These are phyloP conservation scores for Oceanodroma tethys DNA, from an alignment of 2,113 vertebrate genomes.

Conservation along the genomic window DNA sequence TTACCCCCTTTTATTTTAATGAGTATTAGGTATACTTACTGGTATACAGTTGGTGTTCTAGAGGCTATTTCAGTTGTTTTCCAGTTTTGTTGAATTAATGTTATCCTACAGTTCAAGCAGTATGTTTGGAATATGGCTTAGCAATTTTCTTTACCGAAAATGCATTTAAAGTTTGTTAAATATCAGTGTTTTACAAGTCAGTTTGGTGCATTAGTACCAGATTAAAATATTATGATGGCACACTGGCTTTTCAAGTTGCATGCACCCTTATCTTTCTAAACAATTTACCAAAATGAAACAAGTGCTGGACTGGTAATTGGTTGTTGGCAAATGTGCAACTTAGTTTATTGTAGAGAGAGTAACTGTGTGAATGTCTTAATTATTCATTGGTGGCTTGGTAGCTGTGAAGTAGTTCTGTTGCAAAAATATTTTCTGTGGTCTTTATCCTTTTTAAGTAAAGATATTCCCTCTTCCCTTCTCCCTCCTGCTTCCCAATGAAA, in stretches of 20 bases:
- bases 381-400: not conserved
- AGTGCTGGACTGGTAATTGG: not conserved
- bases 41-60: not conserved
- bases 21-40: not conserved
- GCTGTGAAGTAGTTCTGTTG: not conserved
- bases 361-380: not conserved
- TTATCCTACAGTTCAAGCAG: not conserved
- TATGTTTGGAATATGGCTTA: not conserved
- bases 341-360: not conserved
- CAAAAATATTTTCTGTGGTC: not conserved
- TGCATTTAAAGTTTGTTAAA: not conserved
- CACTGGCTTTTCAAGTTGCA: not conserved
- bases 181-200: not conserved
- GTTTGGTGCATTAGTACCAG: not conserved
- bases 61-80: not conserved
- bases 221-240: not conserved
- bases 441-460: not conserved
- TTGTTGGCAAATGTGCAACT: not conserved
- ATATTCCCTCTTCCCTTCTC: not conserved
- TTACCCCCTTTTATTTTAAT: not conserved
- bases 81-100: not conserved
- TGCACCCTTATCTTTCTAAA: not conserved
- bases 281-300: not conserved
- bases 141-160: not conserved
- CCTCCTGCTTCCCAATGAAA: not conserved